phyloP scores from a whole-genome alignment of 2,113 vertebrate genomes.

The Bettongia penicillata region DNA sequence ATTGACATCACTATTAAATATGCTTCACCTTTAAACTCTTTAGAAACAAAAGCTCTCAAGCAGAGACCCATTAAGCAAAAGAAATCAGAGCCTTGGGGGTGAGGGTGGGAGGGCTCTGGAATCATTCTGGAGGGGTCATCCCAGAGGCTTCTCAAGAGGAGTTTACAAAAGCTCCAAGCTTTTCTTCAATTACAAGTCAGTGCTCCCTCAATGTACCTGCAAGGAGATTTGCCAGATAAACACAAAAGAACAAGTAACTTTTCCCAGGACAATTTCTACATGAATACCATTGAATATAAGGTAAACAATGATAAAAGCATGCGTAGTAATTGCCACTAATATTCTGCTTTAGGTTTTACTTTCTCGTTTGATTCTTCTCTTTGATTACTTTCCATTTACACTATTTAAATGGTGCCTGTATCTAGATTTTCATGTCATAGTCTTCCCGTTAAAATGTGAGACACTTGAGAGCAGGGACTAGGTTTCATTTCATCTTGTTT shows the following conservation, averaged over 20 bases:
- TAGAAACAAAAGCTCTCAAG: not conserved
- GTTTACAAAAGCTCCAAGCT: not conserved
- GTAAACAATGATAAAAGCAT: not conserved
- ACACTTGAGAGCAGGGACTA: not conserved
- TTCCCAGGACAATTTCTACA: not conserved
- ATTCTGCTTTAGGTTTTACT: not conserved
- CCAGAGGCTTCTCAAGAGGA: not conserved
- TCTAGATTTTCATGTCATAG: not conserved
- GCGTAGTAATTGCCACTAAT: not conserved
- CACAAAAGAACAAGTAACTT: not conserved
- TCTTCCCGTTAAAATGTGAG: not conserved
- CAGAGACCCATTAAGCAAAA: not conserved
- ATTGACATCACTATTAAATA: too few species aligned
- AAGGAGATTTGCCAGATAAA: not conserved
- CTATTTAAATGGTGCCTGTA: not conserved
- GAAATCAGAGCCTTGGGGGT: not conserved
- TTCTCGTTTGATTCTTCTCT: not conserved
- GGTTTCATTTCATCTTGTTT: too few species aligned
- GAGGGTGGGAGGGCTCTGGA: too few species aligned
- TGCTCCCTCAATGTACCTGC: not conserved
- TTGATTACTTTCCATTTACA: not conserved
- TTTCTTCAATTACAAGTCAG: too few species aligned
- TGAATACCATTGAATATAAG: not conserved
- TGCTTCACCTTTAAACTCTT: not conserved
- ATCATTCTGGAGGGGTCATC: too few species aligned